Evolutionary conservation across 2,888 invertebrate genomes (phyloP), one percentile per base, ranked within the genome.

Genomic region (Drosophila formosana): DNA sequence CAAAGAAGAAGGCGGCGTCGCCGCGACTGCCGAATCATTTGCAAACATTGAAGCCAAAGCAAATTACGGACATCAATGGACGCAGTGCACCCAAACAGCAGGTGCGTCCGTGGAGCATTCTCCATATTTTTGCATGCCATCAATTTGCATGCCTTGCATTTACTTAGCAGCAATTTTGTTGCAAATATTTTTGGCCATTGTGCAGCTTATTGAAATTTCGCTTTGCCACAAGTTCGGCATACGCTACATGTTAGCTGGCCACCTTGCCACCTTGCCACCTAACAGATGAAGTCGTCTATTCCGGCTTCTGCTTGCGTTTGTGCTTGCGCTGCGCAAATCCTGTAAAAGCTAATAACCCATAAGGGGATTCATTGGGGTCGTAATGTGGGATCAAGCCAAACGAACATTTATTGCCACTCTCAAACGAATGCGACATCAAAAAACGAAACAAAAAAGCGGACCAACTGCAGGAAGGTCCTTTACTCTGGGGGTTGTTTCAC

Each of bases 1-100:
- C 68, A 6, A 82, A 82, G 64, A 76, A 77, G 46, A 89, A 78
- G 67, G 4, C 70, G 0, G 50, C 30, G 4, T 46, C 82, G 34
- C 26, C 72, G 23, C 91, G 90, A 3, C 70, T 95, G 4, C 96
- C 96, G 0, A 96, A 96, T 92, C 96, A 96, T 91, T 91, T 96
- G 90, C 96, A 96, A 90, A 94, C 94, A 72, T 91, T 96, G 55
- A 93, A 94, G 78, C 95, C 96, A 0, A 96, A 94, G 88, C 92
- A 91, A 52, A 90, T 95, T 70, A 73, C 72, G 52, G 72, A 65
- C 23, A 51, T 76, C n/a, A 93, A 91, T 72, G 92, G 91, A 13
- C 90, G 75, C 18, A 92, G 90, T 71, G 92, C 91, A 9, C 90
- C 89, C 71, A 87, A 78, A 57, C 83, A 82, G 89, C 90, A 79